These are phyloP conservation scores for Musca vetustissima DNA, from an alignment of 1,140 invertebrate species.

Conservation along the genomic window DNA sequence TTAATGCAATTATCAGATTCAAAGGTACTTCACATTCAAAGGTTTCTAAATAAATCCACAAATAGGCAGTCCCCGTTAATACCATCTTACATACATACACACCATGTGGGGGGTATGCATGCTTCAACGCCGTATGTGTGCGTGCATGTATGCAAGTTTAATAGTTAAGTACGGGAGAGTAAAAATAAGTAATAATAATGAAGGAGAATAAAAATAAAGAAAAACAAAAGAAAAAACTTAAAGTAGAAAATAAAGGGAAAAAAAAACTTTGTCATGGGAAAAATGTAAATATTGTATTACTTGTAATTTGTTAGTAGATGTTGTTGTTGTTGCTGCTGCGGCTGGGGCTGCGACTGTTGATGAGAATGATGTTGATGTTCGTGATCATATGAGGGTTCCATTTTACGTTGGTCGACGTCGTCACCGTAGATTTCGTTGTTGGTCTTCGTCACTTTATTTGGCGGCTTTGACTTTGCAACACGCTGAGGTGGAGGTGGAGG, in stretches of 20 bases:
- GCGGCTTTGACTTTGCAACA: constrained; percentile 29
- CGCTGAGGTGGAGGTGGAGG: too few relatives aligned
- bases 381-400: constrained; percentile 57
- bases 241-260: constrained; percentile 32
- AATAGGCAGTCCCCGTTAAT: too few relatives aligned
- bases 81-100: too few relatives aligned
- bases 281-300: constrained; percentile 55
- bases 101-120: too few relatives aligned
- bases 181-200: constrained; percentile 16
- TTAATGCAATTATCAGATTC: too few relatives aligned
- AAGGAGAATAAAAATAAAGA: not conserved
- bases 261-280: constrained; percentile 46
- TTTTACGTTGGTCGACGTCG: constrained; percentile 39
- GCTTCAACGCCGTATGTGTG: too few relatives aligned
- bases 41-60: too few relatives aligned
- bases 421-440: constrained; percentile 2
- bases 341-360: constrained; percentile 1
- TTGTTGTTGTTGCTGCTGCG: constrained; percentile 34
- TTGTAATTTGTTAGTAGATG: constrained; percentile 57
- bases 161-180: too few relatives aligned
- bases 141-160: too few relatives aligned
- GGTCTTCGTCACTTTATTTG: too few relatives aligned
- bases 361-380: constrained; percentile 42
- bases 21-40: too few relatives aligned
- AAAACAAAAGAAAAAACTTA: constrained; percentile 3